Conservation (phyloP, 2,797 vertebrate genomes). For the Syncerus caffer region DNA sequence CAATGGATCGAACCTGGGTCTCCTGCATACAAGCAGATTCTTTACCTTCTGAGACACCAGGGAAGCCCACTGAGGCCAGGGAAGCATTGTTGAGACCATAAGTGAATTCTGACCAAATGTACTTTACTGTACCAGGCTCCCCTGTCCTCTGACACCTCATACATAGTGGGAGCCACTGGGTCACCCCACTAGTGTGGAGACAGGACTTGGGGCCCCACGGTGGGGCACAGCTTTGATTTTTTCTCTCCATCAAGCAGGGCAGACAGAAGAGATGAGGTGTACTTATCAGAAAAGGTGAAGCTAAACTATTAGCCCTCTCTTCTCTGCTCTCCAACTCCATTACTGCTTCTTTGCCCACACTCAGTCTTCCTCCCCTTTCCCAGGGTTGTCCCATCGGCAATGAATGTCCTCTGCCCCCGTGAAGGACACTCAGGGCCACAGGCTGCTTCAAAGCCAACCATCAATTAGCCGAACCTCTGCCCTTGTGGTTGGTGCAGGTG, state of each 20-base stretch:
- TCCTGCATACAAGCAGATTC: background rate
- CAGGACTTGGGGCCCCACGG: background rate
- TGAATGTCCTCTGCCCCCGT: background rate
- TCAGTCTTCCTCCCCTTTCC: background rate
- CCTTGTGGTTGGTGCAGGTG: background rate
- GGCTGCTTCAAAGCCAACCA: background rate
- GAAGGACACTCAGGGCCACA: background rate
- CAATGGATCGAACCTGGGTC: background rate
- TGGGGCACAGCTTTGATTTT: background rate
- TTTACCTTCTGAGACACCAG: background rate
- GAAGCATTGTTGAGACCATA: background rate
- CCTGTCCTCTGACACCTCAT: background rate
- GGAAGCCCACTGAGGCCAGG: background rate
- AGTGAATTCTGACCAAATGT: background rate
- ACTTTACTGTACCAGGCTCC: background rate
- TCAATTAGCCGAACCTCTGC: background rate
- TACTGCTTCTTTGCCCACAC: background rate
- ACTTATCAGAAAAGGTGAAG: background rate
- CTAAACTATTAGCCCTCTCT: background rate
- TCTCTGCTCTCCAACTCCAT: background rate
- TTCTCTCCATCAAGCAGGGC: background rate
- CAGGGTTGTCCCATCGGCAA: background rate
- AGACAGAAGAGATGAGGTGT: background rate
- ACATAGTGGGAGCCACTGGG: background rate
- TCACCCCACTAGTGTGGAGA: background rate